Evolutionary conservation across 2,888 invertebrate genomes (phyloP), one percentile per base, ranked within the genome.

Genomic region (Hirtodrosophila cameraria): DNA sequence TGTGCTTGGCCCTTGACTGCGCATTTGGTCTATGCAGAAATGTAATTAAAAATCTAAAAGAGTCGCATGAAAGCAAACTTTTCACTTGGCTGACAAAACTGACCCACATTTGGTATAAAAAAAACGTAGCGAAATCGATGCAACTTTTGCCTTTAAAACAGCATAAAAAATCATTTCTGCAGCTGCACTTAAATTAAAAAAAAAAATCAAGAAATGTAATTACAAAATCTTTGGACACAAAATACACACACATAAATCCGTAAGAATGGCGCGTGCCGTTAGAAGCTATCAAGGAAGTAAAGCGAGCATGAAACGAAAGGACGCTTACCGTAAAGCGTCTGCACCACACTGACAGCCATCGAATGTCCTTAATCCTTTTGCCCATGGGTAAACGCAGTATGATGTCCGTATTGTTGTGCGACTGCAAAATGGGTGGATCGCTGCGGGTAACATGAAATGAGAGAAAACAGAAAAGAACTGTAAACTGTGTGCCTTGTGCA

Each of bases 281-380:
- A 11, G 7, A 31, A 30, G 42, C 58, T 28, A 42, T 41, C 53
- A 49, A 67, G 48, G 42, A 46, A 25, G 31, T 35, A 35, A 42
- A 43, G 36, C 12, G 28, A 59, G 46, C 31, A 31, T n/a, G n/a
- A 50, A 58, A 52, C 52, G 33, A 48, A 53, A 62, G 52, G 63
- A 85, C n/a, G n/a, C 94, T 95, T 90, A 97, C 97, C 86, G 96
- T 96, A 90, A 97, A 97, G 89, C 97, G 93, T 77, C 96, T 92
- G 91, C 97, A 97, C 97, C 97, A 97, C 39, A 98, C 96, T 70
- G 97, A 96, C 77, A 97, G 93, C 96, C 97, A 97, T 91, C 94
- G 94, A 91, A 97, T 95, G 91, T 97, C 97, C 84, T 94, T 93
- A 89, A 97, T 93, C 90, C 96, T 93, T 91, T 95, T 95, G 65